phyloP scores from a whole-genome alignment of 2,888 invertebrate species.

The Gastrophysa polygoni region DNA sequence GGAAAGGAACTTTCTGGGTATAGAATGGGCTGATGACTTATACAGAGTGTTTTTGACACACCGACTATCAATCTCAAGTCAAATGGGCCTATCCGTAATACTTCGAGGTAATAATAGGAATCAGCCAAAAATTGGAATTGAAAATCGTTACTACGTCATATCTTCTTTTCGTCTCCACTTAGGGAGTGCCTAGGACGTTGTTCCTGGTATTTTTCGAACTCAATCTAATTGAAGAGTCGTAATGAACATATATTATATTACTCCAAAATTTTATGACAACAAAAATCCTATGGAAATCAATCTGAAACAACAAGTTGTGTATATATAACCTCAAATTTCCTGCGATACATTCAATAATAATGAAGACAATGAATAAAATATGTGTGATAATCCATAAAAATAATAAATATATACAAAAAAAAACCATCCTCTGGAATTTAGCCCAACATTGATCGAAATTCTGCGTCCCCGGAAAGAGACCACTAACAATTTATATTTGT shows the following conservation, averaged over 20 bases:
- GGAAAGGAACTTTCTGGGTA: too few species aligned
- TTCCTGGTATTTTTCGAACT: too few species aligned
- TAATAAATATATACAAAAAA: neutral
- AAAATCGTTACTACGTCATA: too few species aligned
- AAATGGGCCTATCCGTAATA: too few species aligned
- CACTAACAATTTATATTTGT: slow-evolving; percentile 27
- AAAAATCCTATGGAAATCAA: neutral
- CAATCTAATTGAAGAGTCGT: neutral
- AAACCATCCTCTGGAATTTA: neutral
- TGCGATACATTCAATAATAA: neutral
- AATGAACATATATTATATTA: neutral
- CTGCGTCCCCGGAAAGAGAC: neutral
- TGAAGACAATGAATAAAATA: neutral
- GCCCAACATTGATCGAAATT: neutral
- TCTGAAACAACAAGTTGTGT: neutral
- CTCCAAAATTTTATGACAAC: neutral
- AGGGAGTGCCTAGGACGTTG: too few species aligned
- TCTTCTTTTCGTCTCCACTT: too few species aligned
- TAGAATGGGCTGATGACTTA: too few species aligned
- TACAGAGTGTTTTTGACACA: too few species aligned
- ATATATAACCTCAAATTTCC: neutral
- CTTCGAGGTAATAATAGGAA: too few species aligned
- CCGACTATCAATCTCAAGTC: too few species aligned
- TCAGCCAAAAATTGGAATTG: too few species aligned
- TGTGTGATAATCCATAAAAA: neutral